Evolutionary conservation across 2,113 vertebrate genomes (phyloP).

Genomic region (Deroptyus accipitrinus): DNA sequence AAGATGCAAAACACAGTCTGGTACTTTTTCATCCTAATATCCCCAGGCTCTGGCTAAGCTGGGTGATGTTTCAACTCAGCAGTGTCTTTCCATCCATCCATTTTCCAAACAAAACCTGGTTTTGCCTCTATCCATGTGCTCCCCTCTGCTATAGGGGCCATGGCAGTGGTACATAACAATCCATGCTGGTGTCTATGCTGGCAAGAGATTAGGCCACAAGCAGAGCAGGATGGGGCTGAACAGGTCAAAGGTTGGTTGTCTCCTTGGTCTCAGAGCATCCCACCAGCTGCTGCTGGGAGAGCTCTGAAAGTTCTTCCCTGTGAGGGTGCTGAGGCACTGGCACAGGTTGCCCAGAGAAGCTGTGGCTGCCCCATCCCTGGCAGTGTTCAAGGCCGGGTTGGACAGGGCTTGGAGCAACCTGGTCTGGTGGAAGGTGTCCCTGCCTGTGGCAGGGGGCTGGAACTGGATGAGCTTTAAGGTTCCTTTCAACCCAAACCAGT

Average conservation of each 20-base stretch:
- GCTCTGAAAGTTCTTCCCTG: neutral
- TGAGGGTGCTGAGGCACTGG: neutral
- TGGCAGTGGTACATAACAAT: accelerated
- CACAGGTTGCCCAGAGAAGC: neutral
- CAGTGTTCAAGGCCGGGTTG: neutral
- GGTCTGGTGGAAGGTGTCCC: neutral
- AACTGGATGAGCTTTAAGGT: neutral
- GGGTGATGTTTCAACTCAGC: neutral
- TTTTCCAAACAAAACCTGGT: neutral
- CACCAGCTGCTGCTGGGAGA: neutral
- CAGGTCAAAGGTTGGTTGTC: neutral
- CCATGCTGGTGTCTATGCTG: neutral
- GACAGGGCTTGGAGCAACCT: neutral
- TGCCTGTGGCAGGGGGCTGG: neutral
- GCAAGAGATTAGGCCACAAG: neutral
- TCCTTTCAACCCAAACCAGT: neutral
- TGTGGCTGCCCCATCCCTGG: neutral
- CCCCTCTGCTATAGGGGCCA: neutral
- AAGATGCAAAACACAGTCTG: neutral
- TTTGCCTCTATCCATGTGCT: neutral
- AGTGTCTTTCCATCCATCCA: neutral
- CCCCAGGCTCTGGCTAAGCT: neutral
- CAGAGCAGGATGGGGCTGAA: neutral
- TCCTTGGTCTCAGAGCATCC: neutral
- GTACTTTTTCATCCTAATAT: neutral